Evolutionary conservation across 2,888 invertebrate genomes (phyloP), one percentile per base, ranked within the genome.

Genomic region (Cataglyphis cursor): DNA sequence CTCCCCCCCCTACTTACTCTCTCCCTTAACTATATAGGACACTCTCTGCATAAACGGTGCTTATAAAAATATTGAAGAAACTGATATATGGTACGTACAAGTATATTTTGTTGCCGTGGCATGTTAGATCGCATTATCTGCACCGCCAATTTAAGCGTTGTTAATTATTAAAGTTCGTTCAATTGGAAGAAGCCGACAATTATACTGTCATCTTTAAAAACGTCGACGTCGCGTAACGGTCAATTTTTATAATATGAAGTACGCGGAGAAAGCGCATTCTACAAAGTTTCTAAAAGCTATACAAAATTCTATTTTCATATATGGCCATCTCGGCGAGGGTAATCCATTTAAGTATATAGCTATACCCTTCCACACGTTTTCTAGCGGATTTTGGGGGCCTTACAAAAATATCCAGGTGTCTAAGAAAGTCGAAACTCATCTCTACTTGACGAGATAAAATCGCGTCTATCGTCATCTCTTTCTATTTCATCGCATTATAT

Each of bases 81-180:
- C 59, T 59, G 24, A 57, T 57, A 38, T n/a, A 15, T 38, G 12
- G 73, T 28, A 6, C 38, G 57, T 12, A 44, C 15, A 44, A 9
- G 10, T 8, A 51, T 51, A 51, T 18, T 10, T 28, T 59, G 59
- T 38, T 18, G 72, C 57, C 57, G 38, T 38, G n/a, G 28, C 59
- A 41, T 41, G 41, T 74, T 74, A 35, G 41, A 61, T 61, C 48
- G 48, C 48, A 44, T 74, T 44, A 74, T 57, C 28, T 44, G 74
- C 35, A 18, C 18, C 62, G 18, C 1, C 18, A 35, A 18, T 24
- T 48, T 48, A 9, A 62, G 35, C 62, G 62, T 74, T 61, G 8
- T 44, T 44, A 41, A 44, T 4, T 61, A 74, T 44, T 62, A 44
- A 28, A 62, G 31, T 41, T 48, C 44, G 12, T 35, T 62, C 62